Base-by-base conservation (phyloP, 2,113 vertebrate genomes). In the Nannobrachium achirus region DNA sequence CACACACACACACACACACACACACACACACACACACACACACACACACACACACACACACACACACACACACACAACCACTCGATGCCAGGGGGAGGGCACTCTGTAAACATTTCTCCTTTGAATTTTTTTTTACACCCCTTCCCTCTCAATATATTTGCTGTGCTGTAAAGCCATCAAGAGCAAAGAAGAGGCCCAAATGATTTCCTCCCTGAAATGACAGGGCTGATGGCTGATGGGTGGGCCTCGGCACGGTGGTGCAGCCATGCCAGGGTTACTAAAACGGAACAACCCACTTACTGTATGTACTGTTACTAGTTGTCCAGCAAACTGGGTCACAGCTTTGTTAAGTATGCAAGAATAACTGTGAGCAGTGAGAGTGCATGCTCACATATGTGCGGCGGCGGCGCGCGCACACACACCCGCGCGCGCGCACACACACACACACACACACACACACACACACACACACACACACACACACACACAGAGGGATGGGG, bases 281-380 rank as follows among this genome's bases (percentile, higher is more conserved):
- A 87, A 92, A 92, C 88, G 91, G 86, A 85, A 67, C 86, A 92
- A 90, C 75, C 71, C 89, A 92, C 90, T 92, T 91, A 91, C 79
- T 85, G 79, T 86, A 33, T 33, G 25, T 33, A 33, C 25, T 33
- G 25, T 33, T 33, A 33, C 25, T 33, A 86, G 83, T 76, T 82
- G 86, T 86, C 85, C 84, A 76, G 71, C 64, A 88, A 93, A 92
- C 84, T 91, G 91, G 91, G 91, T 92, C 89, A 91, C 80, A 75
- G 81, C 88, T 92, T 78, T 86, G 86, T 91, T 92, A 91, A 90
- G 86, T 88, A 89, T 89, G 88, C 88, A 89, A 90, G 86, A 90
- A 87, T 85, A 88, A 91, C 85, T 82, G 52, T 59, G 84, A 76
- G 80, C 18, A 67, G 16, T 14, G 42, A 14, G 16, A 19, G 46